Base-by-base conservation (phyloP, 1,140 invertebrate genomes). In the Drosophila ironensis region DNA sequence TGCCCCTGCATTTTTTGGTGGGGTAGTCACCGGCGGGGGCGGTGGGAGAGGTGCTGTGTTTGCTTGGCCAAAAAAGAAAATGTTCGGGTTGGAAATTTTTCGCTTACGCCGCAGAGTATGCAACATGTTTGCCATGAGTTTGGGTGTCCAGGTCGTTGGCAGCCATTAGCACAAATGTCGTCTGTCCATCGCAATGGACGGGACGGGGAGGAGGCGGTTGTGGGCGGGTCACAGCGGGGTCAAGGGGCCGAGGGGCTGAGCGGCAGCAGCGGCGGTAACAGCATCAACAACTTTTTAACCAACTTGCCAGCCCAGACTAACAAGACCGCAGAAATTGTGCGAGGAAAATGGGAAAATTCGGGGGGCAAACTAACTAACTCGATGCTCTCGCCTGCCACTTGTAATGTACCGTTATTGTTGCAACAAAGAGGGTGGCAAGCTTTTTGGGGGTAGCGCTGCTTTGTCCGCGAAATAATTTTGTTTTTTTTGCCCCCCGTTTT, bases 231-330 rank as follows among this genome's bases (percentile, higher is more conserved):
- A n/a, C 28, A 14, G 20, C 14, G 41, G 40, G 1, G 11, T 8
- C 0, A 4, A 9, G 9, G 17, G 16, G 14, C 1, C 1, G n/a
- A 0, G 12, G n/a, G 16, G 19, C 0, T 8, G 5, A 7, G 20
- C 1, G 7, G 30, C 2, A 5, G 11, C 30, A 33, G 30, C n/a
- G n/a, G n/a, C n/a, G 35, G 41, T 61, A 77, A 82, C 69, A 77
- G 61, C 78, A 82, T 82, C 78, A 82, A 82, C 73, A 82, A 82
- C 78, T 82, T 82, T 82, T 82, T 84, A 82, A 84, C 78, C 73
- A 82, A 82, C 78, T 82, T 84, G 78, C 57, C 78, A 75, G 76
- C 48, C 64, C 33, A 64, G 76, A 72, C 76, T 80, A 80, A 80
- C 76, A 73, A 73, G 78, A 82, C 78, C 78, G 53, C 78, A 82